Evolutionary conservation across 2,113 vertebrate species (phyloP), one percentile per base, ranked within the genome.

Genomic region (Pterophyllum scalare): DNA sequence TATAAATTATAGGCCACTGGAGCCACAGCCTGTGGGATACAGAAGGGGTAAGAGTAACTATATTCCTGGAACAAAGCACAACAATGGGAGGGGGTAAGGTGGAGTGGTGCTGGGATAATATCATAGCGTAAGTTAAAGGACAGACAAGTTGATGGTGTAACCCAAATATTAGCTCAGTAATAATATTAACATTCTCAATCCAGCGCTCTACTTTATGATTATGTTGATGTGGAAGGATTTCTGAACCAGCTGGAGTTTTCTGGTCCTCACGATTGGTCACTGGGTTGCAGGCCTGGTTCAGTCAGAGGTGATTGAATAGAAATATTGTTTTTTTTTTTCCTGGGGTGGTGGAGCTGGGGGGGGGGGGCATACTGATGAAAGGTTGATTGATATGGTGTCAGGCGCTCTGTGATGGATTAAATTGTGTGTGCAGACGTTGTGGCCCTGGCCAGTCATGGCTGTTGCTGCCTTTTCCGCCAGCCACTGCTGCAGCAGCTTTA

Each of bases 331-430:
- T 97, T 91, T 96, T 96, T 24, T 64, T 10, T 20, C 59, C 17
- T 15, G 28, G 59, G 77, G 72, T 57, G 28, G 82, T 14, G 64
- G 43, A 8, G 64, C 26, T 26, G n/a, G 62, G 5, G 64, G 74
- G 5, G 95, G 97, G 97, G 89, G 88, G 96, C 96, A 97, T 97
- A 97, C 97, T 98, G 98, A 99, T 99, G 97, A 98, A 99, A 96
- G 97, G 96, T 97, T 98, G 98, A 99, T 98, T 97, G 98, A 98
- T 97, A 96, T 96, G 96, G 95, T 96, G 96, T 96, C 97, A 97
- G 96, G 96, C 95, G 96, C 97, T 95, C 97, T 97, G 97, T 97
- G 96, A 97, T 97, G 97, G 97, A 98, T 98, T 99, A 98, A 98
- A 98, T 96, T 97, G 97, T 97, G 97, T 98, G 97, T 98, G 97